These are phyloP conservation scores for Digitonthophagus gazella DNA, from an alignment of 2,888 invertebrate genomes.

Conservation along the genomic window DNA sequence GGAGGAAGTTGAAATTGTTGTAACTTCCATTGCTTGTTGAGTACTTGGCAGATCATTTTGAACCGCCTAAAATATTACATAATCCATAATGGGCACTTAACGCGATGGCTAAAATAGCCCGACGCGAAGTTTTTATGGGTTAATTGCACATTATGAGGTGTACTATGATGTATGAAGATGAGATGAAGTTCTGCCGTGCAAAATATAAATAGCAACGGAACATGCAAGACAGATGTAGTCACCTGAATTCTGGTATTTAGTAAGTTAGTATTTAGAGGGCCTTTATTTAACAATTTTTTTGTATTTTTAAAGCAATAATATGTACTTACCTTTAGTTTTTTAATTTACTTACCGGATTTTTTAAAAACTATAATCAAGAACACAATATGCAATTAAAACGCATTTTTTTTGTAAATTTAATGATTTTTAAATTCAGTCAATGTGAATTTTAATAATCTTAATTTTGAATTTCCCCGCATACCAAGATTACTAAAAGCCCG, in stretches of 20 bases:
- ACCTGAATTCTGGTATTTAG: constrained; percentile 11
- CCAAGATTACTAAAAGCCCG: background rate
- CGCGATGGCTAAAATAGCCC: background rate
- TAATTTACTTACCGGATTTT: constrained; percentile 10
- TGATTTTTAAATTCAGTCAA: background rate
- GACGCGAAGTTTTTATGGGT: constrained; percentile 1
- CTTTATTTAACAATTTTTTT: background rate
- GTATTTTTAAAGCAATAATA: background rate
- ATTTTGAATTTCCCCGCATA: background rate
- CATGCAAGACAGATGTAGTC: constrained; percentile 4
- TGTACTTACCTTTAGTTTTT: background rate
- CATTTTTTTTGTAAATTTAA: background rate
- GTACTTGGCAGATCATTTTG: constrained; percentile 7
- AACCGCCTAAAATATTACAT: constrained; percentile 44
- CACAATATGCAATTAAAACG: background rate
- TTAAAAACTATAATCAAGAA: background rate
- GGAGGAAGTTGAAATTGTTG: background rate
- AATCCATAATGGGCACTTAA: background rate
- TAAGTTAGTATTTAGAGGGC: constrained; percentile 3
- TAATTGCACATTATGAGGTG: constrained; percentile 12
- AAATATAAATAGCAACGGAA: constrained; percentile 5
- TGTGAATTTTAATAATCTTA: background rate
- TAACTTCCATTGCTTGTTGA: background rate
- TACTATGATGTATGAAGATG: constrained; percentile 9
- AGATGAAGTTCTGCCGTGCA: constrained; percentile 12